Base-by-base conservation (phyloP, 2,888 invertebrate genomes). In the Carterocephalus palaemon region DNA sequence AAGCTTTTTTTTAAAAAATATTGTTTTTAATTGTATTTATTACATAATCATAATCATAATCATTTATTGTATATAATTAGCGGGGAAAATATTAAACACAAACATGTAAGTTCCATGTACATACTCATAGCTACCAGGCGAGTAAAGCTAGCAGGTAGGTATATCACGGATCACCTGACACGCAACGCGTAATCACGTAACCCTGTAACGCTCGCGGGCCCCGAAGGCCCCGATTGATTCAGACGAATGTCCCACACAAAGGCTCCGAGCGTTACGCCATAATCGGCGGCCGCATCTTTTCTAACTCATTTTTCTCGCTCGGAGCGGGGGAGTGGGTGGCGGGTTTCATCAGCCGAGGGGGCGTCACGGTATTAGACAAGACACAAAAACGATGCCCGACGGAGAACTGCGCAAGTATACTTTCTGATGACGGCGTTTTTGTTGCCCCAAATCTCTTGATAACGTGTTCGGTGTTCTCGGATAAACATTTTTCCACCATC, bases 281-380 rank as follows among this genome's bases (percentile, higher is more conserved):
- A 83, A 84, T 84, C 84, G 83, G 70, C 67, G 70, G 74, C 75
- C 83, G 80, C 86, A 86, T 87, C 86, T 87, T 84, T 85, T 82
- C 85, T 86, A 85, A 85, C 86, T 86, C 87, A 87, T 87, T 87
- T 87, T 87, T 86, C 87, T 87, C 81, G 81, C 76, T 74, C 60
- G 74, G 72, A 75, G 79, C 66, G 64, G 52, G 52, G 51, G 59
- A 62, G 56, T 55, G 53, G 57, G 56, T 49, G 58, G 53, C 19
- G 9, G 17, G 75, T 67, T 71, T 79, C 81, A 76, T 81, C 82
- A 79, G 71, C 67, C 70, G 60, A 64, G 70, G 81, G 81, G 79
- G 78, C 79, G 81, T 77, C 78, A 81, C 78, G 82, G 83, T 76
- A 82, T 85, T 85, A 84, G 85, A 83, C 84, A 85, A 85, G 83